Percentiles rank a stretch among this genome's conserved stretches.
Evolutionary conservation across 2,797 vertebrate genomes (phyloP).

Genomic region (Anomalospiza imberbis): DNA sequence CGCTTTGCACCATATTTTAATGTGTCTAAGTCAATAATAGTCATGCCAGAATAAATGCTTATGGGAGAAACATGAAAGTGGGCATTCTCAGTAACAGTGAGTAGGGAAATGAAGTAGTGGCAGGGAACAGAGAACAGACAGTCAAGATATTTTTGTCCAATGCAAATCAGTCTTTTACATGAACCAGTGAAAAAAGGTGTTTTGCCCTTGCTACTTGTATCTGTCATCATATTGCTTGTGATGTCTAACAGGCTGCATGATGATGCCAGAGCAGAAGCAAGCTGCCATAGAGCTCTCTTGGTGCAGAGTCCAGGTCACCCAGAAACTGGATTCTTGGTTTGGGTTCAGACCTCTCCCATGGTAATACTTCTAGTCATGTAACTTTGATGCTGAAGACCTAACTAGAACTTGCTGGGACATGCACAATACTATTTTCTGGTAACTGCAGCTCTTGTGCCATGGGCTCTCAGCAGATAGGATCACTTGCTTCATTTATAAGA

Average conservation of each 20-base stretch:
- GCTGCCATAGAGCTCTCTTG: not conserved
- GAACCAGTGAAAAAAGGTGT: not conserved
- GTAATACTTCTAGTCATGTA: not conserved
- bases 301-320: not conserved
- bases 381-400: not conserved
- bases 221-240: not conserved
- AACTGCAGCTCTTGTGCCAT: not conserved
- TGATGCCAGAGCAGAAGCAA: not conserved
- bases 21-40: not conserved
- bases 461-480: not conserved
- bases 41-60: not conserved
- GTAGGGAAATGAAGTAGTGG: not conserved
- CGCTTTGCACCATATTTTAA: not conserved
- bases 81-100: not conserved
- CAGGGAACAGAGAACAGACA: not conserved
- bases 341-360: not conserved
- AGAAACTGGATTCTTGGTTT: not conserved
- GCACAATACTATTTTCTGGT: not conserved
- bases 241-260: fast-evolving
- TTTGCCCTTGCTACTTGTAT: not conserved
- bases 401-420: not conserved
- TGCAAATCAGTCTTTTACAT: not conserved
- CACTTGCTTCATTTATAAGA: not conserved
- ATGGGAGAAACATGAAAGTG: not conserved
- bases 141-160: not conserved